Evolutionary conservation across 2,888 invertebrate genomes (phyloP).

Genomic region (Meiosimyza decipiens): DNA sequence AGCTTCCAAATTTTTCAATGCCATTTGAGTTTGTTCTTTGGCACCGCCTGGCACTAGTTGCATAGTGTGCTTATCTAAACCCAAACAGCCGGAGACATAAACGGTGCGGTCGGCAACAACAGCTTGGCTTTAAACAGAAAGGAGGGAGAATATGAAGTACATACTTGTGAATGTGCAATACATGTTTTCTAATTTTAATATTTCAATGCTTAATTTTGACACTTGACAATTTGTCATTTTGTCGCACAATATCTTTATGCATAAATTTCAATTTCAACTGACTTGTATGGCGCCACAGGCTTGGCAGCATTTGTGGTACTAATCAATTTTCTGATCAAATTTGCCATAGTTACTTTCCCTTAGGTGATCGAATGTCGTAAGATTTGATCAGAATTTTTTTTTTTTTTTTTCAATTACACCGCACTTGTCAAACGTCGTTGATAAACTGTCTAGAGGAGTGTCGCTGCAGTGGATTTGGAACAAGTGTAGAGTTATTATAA

Average conservation of each 20-base stretch:
- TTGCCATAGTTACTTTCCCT: conserved; percentile 55
- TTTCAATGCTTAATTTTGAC: conserved; percentile 26
- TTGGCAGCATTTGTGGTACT: conserved; percentile 76
- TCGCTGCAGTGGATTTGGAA: conserved; percentile 1
- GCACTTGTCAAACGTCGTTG: conserved; percentile 48
- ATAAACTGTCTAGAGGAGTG: conserved; percentile 46
- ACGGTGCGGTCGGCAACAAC: conserved; percentile 84
- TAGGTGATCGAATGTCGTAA: conserved; percentile 10
- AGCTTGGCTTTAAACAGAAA: conserved; percentile 78
- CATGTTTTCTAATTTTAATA: not conserved
- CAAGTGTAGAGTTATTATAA: conserved; percentile 20
- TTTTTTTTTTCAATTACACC: conserved; percentile 9
- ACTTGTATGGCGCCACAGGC: conserved; percentile 87
- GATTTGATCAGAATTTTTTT: conserved; percentile 30
- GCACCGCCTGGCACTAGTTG: conserved; percentile 82
- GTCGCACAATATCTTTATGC: conserved; percentile 1
- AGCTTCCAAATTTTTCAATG: conserved; percentile 81
- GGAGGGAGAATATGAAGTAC: not conserved
- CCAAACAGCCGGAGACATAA: conserved; percentile 89
- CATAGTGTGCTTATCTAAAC: conserved; percentile 76
- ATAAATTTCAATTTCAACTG: conserved; percentile 54
- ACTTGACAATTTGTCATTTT: conserved; percentile 36
- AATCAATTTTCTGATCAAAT: conserved; percentile 72
- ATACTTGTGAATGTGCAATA: too few relatives aligned
- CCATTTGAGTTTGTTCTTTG: conserved; percentile 78